phyloP scores from a whole-genome alignment of 2,113 vertebrate genomes.

The Tenrec ecaudatus region DNA sequence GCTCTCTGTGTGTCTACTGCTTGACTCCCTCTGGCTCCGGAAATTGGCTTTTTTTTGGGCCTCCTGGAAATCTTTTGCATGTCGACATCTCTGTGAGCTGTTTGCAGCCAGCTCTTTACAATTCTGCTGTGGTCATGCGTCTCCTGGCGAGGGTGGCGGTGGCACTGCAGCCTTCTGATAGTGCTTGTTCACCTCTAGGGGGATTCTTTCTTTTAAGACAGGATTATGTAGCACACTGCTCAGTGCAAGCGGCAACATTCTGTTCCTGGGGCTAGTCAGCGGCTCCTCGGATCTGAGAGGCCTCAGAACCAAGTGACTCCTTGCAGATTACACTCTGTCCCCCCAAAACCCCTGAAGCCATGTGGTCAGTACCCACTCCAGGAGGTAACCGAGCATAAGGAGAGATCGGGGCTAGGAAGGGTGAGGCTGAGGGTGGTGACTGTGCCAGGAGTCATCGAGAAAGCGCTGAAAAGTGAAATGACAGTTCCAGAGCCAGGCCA shows the following conservation, averaged over 20 bases:
- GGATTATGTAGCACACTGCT: not conserved
- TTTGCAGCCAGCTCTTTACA: fast-evolving
- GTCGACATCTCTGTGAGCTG: not conserved
- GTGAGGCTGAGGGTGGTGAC: not conserved
- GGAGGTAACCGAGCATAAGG: not conserved
- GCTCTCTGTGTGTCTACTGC: not conserved
- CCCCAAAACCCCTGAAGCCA: not conserved
- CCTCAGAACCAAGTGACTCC: not conserved
- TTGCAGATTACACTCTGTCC: not conserved
- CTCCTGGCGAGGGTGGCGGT: not conserved
- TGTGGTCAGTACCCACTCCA: not conserved
- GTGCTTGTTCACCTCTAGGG: conserved; percentile 53
- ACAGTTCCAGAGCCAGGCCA: not conserved
- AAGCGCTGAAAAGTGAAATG: not conserved
- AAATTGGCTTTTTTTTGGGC: not conserved
- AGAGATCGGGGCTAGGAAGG: not conserved
- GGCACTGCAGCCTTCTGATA: not conserved
- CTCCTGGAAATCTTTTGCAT: not conserved
- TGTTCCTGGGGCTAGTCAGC: conserved; percentile 41
- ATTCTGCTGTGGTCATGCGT: not conserved
- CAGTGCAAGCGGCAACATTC: not conserved
- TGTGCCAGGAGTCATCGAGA: not conserved
- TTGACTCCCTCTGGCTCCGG: not conserved
- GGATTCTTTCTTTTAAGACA: conserved; percentile 65
- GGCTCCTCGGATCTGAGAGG: not conserved